phyloP scores from a whole-genome alignment of 1,140 invertebrate species.

The Bilobella aurantiaca region DNA sequence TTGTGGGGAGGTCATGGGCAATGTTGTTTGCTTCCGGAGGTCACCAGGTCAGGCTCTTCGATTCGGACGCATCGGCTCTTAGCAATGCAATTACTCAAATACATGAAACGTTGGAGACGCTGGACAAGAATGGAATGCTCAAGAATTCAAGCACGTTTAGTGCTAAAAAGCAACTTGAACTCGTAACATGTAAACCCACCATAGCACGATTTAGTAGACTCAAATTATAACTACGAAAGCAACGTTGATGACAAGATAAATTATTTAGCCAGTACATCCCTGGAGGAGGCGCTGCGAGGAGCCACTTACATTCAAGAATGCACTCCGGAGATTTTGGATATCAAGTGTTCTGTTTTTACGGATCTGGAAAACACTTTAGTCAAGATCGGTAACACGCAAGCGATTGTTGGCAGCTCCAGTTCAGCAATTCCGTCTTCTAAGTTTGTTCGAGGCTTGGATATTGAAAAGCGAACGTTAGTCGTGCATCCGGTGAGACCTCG shows the following conservation, averaged over 20 bases:
- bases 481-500: constrained; percentile 65
- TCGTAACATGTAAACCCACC: background rate
- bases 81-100: background rate
- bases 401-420: constrained; percentile 79
- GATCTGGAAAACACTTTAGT: constrained; percentile 53
- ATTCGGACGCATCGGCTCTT: constrained; percentile 53
- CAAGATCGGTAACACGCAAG: constrained; percentile 50
- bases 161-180: constrained; percentile 39
- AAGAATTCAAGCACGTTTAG: constrained; percentile 53
- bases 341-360: constrained; percentile 71
- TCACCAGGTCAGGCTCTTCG: constrained; percentile 74
- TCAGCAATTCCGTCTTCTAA: constrained; percentile 78
- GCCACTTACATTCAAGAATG: constrained; percentile 79
- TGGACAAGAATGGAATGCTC: constrained; percentile 59
- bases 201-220: background rate
- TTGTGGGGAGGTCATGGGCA: constrained; percentile 88
- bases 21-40: constrained; percentile 91
- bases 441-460: constrained; percentile 58
- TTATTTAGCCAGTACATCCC: constrained; percentile 49
- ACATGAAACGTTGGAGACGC: constrained; percentile 38
- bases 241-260: background rate
- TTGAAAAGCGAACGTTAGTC: constrained; percentile 64
- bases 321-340: constrained; percentile 74
- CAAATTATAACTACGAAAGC: background rate
- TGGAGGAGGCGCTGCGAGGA: constrained; percentile 56